Percentiles rank a stretch among this genome's conserved stretches.
These are phyloP conservation scores for Archips xylosteana DNA, from an alignment of 2,888 invertebrate genomes.

Conservation along the genomic window DNA sequence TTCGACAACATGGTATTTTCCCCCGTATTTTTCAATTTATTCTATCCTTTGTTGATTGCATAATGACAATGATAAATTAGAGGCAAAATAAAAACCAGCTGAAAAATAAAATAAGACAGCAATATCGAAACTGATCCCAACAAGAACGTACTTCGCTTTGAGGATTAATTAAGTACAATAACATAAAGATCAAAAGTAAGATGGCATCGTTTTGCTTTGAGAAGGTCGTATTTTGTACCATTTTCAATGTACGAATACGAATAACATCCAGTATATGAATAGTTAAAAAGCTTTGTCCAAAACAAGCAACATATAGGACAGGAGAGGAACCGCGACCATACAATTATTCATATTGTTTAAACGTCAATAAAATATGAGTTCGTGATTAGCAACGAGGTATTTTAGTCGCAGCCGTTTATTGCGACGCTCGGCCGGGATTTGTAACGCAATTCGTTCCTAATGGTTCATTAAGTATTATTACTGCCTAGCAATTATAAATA, in stretches of 20 bases:
- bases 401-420: constrained; percentile 3
- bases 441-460: constrained; percentile 29
- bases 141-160: constrained; percentile 6
- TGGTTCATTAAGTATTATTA: constrained; percentile 39
- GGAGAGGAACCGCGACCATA: neutral
- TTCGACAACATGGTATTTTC: neutral
- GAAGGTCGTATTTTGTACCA: neutral
- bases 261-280: neutral
- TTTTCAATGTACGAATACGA: neutral
- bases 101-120: neutral
- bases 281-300: constrained; percentile 4
- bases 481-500: constrained; percentile 41
- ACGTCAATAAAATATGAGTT: constrained; percentile 15
- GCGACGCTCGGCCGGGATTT: constrained; percentile 12
- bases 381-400: constrained; percentile 4
- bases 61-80: neutral
- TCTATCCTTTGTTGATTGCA: neutral
- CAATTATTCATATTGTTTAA: neutral
- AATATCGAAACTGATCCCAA: neutral
- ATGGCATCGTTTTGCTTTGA: neutral
- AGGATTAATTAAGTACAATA: constrained; percentile 8
- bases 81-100: neutral
- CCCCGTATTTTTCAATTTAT: neutral
- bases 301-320: neutral
- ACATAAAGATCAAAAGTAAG: constrained; percentile 6